phyloP scores from a whole-genome alignment of 2,797 vertebrate genomes.

The Lemur catta region DNA sequence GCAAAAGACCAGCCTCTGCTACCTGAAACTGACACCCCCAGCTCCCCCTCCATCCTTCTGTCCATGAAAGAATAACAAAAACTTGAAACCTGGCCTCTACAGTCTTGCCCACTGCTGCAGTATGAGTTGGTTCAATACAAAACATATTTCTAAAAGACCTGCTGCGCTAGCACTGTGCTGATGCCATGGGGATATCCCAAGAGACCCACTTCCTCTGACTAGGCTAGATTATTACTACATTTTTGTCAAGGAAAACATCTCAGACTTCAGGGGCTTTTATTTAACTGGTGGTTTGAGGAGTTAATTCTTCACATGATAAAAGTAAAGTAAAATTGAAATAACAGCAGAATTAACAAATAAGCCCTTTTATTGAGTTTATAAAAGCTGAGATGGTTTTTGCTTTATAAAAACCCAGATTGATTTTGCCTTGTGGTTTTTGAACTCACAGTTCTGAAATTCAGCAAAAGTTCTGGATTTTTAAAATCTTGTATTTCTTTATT shows the following conservation, averaged over 20 bases:
- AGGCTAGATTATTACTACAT: not conserved
- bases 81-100: not conserved
- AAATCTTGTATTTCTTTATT: not conserved
- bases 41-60: not conserved
- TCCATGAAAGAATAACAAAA: not conserved
- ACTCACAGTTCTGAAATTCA: not conserved
- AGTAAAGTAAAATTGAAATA: not conserved
- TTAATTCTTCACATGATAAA: not conserved
- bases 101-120: not conserved
- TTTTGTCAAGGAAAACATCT: constrained; percentile 16
- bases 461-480: not conserved
- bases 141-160: not conserved
- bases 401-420: not conserved
- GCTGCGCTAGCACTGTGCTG: not conserved
- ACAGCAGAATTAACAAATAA: not conserved
- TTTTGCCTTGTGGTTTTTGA: constrained; percentile 19
- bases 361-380: not conserved
- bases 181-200: not conserved
- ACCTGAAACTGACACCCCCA: not conserved
- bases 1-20: fast-evolving
- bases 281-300: not conserved
- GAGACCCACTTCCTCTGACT: not conserved
- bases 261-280: not conserved
- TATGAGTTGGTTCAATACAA: not conserved
- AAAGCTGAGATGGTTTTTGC: not conserved